Conservation (phyloP, 2,888 invertebrate species). For the Glaucopsyche alexis region DNA sequence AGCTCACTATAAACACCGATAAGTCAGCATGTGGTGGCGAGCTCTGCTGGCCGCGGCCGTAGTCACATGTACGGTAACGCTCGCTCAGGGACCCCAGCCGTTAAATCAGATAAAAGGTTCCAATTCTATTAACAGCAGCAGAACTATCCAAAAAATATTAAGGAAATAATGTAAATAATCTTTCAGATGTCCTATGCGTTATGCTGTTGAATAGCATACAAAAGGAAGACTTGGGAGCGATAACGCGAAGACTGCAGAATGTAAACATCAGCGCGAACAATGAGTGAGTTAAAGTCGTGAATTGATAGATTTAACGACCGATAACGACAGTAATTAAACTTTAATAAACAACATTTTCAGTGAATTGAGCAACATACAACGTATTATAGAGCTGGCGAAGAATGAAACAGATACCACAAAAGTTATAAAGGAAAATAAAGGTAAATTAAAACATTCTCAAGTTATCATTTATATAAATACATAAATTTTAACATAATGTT, state of each 20-base stretch:
- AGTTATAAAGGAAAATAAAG: neutral
- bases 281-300: constrained; percentile 52
- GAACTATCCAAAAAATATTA: neutral
- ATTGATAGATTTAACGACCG: constrained; percentile 12
- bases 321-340: constrained; percentile 10
- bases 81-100: constrained; percentile 54
- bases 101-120: constrained; percentile 71
- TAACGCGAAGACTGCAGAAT: constrained; percentile 58
- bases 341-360: constrained; percentile 15
- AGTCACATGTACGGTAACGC: constrained; percentile 71
- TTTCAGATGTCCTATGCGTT: constrained; percentile 72
- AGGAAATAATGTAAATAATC: constrained; percentile 29
- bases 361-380: neutral
- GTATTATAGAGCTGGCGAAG: neutral
- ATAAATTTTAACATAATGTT: neutral
- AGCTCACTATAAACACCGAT: constrained; percentile 45
- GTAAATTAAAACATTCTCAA: neutral
- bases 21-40: constrained; percentile 64
- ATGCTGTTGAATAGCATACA: constrained; percentile 66
- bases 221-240: constrained; percentile 64
- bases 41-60: constrained; percentile 56
- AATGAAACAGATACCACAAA: neutral
- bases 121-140: constrained; percentile 38
- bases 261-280: constrained; percentile 62
- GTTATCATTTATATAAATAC: neutral